Base-by-base conservation (phyloP, 2,113 vertebrate genomes). In the Pungitius pungitius region DNA sequence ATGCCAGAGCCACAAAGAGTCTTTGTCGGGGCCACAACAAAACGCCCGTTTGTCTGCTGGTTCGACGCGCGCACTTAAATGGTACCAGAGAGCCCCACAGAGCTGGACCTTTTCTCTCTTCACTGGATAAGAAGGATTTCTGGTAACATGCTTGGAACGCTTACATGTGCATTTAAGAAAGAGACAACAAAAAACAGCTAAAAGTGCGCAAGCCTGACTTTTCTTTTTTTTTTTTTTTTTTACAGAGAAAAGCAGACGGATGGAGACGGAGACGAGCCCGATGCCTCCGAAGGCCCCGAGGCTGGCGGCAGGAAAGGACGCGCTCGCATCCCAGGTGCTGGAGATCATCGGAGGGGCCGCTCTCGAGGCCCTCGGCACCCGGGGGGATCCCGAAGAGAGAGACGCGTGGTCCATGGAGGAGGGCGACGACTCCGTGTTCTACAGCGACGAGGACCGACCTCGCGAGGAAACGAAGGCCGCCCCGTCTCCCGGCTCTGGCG, bases 21-120 rank as follows among this genome's bases (percentile, higher is more conserved):
- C 92, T 96, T 93, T 97, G 94, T 95, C 91, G 85, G 69, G 43
- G 68, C 0, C 56, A 89, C 90, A 79, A 96, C 95, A 97, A 94
- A 93, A 93, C 93, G 93, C 78, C 92, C 86, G 93, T 92, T 96
- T 89, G 93, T 92, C 56, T 35, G 62, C 27, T 78, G 92, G 90
- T 79, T 87, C 89, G 91, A 91, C 90, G 92, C 92, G 62, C 87
- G 83, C 92, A 91, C 89, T 91, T 74, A 87, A 91, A 88, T 92
- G 56, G 87, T 84, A 4, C 91, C 78, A 80, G 87, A 73, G 84
- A 74, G 67, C 63, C 63, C 69, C 14, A 86, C 91, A 86, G 64
- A 57, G 80, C 91, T 93, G 90, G 86, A 91, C 66, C 93, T 93
- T 63, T 43, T 63, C 0, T 89, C 88, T 81, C 30, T 47, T 91